Conservation (phyloP, 1,140 invertebrate genomes). For the Ceratina japonica region DNA sequence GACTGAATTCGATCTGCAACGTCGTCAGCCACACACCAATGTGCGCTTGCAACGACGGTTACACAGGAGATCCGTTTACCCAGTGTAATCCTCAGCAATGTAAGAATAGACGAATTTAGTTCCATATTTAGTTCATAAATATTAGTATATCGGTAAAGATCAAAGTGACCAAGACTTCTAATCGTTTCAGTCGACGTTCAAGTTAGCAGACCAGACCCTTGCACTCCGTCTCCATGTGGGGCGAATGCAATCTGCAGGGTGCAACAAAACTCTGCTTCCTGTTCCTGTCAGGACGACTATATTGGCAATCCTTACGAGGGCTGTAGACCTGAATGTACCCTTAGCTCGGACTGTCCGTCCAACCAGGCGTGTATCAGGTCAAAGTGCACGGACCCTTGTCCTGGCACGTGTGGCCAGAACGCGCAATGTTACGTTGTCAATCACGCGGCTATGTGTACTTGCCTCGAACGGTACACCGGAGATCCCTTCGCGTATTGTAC, state of each 20-base stretch:
- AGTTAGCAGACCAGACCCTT: constrained; percentile 81
- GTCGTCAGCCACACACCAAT: constrained; percentile 88
- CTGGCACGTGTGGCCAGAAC: constrained; percentile 83
- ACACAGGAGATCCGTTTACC: constrained; percentile 86
- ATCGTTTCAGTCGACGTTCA: constrained; percentile 65
- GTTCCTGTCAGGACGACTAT: constrained; percentile 85
- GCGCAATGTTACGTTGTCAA: constrained; percentile 83
- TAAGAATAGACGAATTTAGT: constrained; percentile 44
- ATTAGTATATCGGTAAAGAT: constrained; percentile 13
- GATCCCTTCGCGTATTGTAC: constrained; percentile 83
- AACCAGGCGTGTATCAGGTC: constrained; percentile 84
- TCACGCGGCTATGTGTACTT: constrained; percentile 83
- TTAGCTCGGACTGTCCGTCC: constrained; percentile 85
- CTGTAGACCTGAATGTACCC: constrained; percentile 86
- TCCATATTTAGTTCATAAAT: background rate
- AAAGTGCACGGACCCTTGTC: constrained; percentile 86
- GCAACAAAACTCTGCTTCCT: constrained; percentile 74
- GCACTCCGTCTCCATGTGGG: constrained; percentile 89
- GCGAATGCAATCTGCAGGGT: constrained; percentile 79
- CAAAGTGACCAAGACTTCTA: background rate
- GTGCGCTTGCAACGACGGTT: constrained; percentile 84
- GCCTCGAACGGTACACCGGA: constrained; percentile 81
- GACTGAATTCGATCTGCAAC: constrained; percentile 85
- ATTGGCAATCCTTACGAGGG: constrained; percentile 86
- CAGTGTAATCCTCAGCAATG: constrained; percentile 79